A percentile compares a stretch with the other conserved stretches of the same genome.
phyloP scores from a whole-genome alignment of 2,888 invertebrate species.

The Saturnia japonica region DNA sequence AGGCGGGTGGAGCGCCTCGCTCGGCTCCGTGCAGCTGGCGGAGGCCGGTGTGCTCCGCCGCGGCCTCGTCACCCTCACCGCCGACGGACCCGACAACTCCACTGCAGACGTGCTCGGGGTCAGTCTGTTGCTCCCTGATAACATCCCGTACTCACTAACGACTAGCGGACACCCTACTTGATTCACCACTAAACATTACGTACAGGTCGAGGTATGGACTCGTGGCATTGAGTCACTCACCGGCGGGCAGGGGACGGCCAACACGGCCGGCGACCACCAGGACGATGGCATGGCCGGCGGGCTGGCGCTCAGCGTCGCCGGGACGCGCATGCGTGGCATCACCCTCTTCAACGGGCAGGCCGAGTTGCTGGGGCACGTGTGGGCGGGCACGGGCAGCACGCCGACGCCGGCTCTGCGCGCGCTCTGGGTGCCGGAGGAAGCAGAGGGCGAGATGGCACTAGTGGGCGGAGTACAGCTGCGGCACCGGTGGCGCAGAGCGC shows the following conservation, averaged over 20 bases:
- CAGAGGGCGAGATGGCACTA: slow-evolving; percentile 27
- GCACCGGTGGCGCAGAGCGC: slow-evolving; percentile 27
- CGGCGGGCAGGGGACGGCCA: slow-evolving; percentile 29
- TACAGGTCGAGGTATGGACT: slow-evolving; percentile 57
- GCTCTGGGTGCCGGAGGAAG: slow-evolving; percentile 33
- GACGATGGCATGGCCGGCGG: slow-evolving; percentile 42
- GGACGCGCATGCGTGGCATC: slow-evolving; percentile 46
- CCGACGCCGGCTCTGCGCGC: slow-evolving; percentile 59
- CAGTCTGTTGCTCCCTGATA: too few relatives aligned
- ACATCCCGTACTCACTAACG: too few relatives aligned
- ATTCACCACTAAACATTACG: too few relatives aligned
- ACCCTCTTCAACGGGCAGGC: slow-evolving; percentile 50
- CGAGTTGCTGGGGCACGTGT: slow-evolving; percentile 65
- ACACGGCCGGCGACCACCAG: slow-evolving; percentile 27
- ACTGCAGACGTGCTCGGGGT: slow-evolving; percentile 34
- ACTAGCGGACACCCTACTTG: too few relatives aligned
- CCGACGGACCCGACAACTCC: slow-evolving; percentile 24
- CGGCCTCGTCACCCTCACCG: slow-evolving; percentile 48
- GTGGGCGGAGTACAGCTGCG: slow-evolving; percentile 33
- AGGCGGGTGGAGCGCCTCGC: slow-evolving; percentile 43
- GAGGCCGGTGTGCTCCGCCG: slow-evolving; percentile 54
- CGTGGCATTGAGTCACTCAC: slow-evolving; percentile 49
- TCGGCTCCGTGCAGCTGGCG: slow-evolving; percentile 59
- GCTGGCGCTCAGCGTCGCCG: slow-evolving; percentile 51
- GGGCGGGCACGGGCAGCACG: slow-evolving; percentile 62